These are phyloP conservation scores for Clytia hemisphaerica DNA, from an alignment of 30 jellyfish, hydroid and myxozoan genomes.

Conservation along the genomic window DNA sequence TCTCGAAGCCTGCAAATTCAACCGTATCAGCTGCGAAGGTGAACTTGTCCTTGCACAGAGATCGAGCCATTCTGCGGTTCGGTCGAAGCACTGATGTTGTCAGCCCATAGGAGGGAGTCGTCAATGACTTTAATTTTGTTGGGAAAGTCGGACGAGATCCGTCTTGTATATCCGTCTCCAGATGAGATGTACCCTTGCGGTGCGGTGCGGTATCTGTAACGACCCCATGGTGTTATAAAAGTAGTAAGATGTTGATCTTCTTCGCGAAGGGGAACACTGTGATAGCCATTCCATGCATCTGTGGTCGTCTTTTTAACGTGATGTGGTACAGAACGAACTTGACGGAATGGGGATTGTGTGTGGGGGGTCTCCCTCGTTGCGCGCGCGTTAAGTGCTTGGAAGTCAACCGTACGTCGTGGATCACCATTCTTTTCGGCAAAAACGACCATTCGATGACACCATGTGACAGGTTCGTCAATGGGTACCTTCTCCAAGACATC, in stretches of 20 bases:
- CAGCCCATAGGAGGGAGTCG: constrained; percentile 14
- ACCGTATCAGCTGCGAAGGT: neutral
- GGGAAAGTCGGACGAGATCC: constrained; percentile 1
- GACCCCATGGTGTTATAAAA: too few species aligned
- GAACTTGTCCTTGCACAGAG: neutral
- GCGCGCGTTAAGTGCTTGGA: neutral
- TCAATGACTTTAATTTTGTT: too few species aligned
- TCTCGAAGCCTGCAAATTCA: constrained; percentile 12
- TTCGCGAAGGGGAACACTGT: too few species aligned
- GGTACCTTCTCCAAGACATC: constrained; percentile 18
- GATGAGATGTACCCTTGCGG: constrained; percentile 31
- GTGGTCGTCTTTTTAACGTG: too few species aligned
- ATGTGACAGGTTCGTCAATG: constrained; percentile 23
- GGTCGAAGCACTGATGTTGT: neutral
- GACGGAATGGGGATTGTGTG: constrained; percentile 11
- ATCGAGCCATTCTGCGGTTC: constrained; percentile 1
- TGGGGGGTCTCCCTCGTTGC: constrained; percentile 20
- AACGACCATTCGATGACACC: constrained; percentile 26
- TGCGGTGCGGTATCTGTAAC: constrained; percentile 12
- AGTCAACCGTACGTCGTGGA: constrained; percentile 14
- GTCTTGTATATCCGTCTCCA: neutral
- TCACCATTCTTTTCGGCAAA: neutral
- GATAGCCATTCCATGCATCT: too few species aligned
- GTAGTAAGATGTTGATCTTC: too few species aligned
- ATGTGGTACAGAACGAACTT: too few species aligned